Conservation (phyloP, 2,113 vertebrate genomes). For the Salminus brasiliensis region DNA sequence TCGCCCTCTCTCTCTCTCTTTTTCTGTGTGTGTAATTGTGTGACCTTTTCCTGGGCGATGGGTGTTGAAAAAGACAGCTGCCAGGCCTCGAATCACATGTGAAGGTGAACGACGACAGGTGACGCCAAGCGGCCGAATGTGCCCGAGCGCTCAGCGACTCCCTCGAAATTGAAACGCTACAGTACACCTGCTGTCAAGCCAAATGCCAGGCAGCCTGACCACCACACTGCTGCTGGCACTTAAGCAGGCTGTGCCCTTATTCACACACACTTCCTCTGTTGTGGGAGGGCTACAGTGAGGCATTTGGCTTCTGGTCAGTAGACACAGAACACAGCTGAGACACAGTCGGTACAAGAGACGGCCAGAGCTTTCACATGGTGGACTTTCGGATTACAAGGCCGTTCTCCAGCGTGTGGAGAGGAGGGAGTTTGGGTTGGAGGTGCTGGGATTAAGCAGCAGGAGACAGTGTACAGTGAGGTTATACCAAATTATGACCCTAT, state of each 20-base stretch:
- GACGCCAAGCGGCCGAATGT: not conserved
- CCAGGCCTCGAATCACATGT: constrained; percentile 18
- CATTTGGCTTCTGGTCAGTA: constrained; percentile 1
- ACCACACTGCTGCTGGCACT: not conserved
- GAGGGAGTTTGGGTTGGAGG: too few species aligned
- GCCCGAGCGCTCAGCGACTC: not conserved
- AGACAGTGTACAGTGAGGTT: too few species aligned
- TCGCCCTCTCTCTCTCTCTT: constrained; percentile 2
- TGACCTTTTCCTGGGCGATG: constrained; percentile 41
- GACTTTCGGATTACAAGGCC: not conserved
- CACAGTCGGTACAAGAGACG: not conserved
- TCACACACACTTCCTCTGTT: not conserved
- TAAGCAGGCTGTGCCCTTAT: not conserved
- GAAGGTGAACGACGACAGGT: constrained; percentile 36
- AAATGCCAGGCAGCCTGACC: constrained; percentile 46
- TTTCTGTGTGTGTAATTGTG: not conserved
- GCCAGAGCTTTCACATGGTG: not conserved
- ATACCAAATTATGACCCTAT: too few species aligned
- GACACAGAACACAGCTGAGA: not conserved
- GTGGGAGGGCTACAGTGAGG: not conserved
- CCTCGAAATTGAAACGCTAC: not conserved
- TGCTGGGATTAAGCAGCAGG: too few species aligned
- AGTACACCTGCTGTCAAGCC: constrained; percentile 39
- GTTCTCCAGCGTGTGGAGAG: not conserved
- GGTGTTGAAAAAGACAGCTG: constrained; percentile 43